Base-by-base conservation (phyloP, 2,888 invertebrate species). In the Polyommatus iphigenia region DNA sequence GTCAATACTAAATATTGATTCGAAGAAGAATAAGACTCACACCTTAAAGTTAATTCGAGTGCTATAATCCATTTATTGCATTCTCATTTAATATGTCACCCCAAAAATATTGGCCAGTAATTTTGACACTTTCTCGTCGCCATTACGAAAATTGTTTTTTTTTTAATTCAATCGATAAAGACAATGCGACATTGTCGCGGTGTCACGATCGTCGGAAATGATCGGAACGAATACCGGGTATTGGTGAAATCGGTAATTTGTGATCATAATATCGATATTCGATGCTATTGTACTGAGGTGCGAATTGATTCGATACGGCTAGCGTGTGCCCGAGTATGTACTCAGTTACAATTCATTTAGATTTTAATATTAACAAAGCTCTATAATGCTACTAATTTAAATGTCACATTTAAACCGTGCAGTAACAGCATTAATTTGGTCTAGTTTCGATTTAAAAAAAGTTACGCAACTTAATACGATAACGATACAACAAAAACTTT, bases 211-310 rank as follows among this genome's bases (percentile, higher is more conserved):
- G 80, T 81, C 83, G 85, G 83, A 89, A 90, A 93, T 92, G 87
- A 91, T 91, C 88, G 91, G 91, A 91, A 90, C 91, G 92, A 91
- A 92, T 92, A 86, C 86, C 85, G 87, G 87, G 87, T 67, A 67
- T 90, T 89, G 88, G 87, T 86, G 86, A 88, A 90, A 92, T 91
- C 87, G 86, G 88, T 88, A 88, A 91, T 89, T 87, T 87, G 87
- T 88, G 88, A 89, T 85, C 88, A 88, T 89, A 88, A 87, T 89
- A 84, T 83, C 87, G 86, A 87, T 87, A 85, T 87, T 84, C 86
- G 86, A 87, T 87, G 85, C 87, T 84, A 91, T 92, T 92, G 91
- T 91, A 86, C 81, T 84, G 85, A 87, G 89, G 86, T 87, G 89
- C 81, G 85, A 83, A 90, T 90, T 85, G 85, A 91, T 93, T 93